Percentiles rank a stretch among this genome's conserved stretches.
Conservation (phyloP, 2,888 invertebrate genomes). For the Catocala fraxini region DNA sequence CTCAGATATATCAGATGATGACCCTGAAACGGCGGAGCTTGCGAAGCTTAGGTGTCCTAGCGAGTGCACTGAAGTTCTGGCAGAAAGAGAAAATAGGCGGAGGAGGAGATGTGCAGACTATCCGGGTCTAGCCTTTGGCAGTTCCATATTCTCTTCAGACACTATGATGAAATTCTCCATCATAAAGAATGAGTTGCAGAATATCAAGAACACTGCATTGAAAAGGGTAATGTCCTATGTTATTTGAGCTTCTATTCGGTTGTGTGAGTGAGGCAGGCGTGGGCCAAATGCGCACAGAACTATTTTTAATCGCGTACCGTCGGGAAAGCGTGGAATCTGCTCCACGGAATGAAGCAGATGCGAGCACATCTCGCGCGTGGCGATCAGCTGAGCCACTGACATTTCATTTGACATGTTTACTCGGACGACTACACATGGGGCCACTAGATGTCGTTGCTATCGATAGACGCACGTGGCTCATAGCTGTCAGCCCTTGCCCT, state of each 20-base stretch:
- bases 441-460: slow-evolving; percentile 78
- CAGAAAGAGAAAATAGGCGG: slow-evolving; percentile 93
- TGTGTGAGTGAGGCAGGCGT: slow-evolving; percentile 72
- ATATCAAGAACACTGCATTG: slow-evolving; percentile 98
- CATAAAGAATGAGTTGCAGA: slow-evolving; percentile 98
- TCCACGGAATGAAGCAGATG: slow-evolving; percentile 59
- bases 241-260: slow-evolving; percentile 75
- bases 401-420: slow-evolving; percentile 84
- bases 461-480: slow-evolving; percentile 52
- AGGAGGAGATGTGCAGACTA: slow-evolving; percentile 95
- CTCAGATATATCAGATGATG: slow-evolving; percentile 88
- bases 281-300: slow-evolving; percentile 83
- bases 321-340: slow-evolving; percentile 70
- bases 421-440: slow-evolving; percentile 58
- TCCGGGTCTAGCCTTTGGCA: slow-evolving; percentile 96
- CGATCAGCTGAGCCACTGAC: slow-evolving; percentile 85
- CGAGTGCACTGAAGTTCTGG: slow-evolving; percentile 95
- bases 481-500: slow-evolving; percentile 48
- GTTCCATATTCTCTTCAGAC: slow-evolving; percentile 97
- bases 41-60: slow-evolving; percentile 95
- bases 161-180: slow-evolving; percentile 99
- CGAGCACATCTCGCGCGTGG: slow-evolving; percentile 66
- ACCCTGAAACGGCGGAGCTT: slow-evolving; percentile 93
- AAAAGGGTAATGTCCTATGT: slow-evolving; percentile 94
- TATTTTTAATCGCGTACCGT: slow-evolving; percentile 81